A percentile compares a stretch with the other conserved stretches of the same genome.
phyloP scores from a whole-genome alignment of 2,113 vertebrate species.

The Eptesicus fuscus region DNA sequence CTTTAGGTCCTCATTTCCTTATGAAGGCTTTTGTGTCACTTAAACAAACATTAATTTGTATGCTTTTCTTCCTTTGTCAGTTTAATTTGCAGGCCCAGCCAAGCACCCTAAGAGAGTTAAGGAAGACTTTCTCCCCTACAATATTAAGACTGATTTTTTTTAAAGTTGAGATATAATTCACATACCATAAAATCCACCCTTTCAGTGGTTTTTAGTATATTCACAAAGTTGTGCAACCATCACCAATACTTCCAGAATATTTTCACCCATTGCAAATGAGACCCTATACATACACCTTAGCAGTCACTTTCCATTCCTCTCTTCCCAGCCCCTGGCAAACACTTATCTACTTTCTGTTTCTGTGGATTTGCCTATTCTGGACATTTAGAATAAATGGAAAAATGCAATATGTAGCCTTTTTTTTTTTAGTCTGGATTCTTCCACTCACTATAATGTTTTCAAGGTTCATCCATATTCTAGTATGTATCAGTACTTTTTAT shows the following conservation, averaged over 20 bases:
- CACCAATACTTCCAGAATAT: neutral
- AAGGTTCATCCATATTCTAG: neutral
- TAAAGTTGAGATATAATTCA: neutral
- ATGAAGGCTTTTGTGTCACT: neutral
- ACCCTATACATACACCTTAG: neutral
- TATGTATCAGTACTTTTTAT: neutral
- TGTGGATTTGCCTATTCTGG: neutral
- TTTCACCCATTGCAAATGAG: neutral
- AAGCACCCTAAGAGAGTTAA: neutral
- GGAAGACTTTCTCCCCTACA: neutral
- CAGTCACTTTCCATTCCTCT: neutral
- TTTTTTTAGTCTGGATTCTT: neutral
- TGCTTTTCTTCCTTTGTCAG: neutral
- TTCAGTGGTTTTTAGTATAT: conserved; percentile 13
- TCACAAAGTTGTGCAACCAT: neutral
- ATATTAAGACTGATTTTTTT: neutral
- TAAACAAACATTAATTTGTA: neutral
- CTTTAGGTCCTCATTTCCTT: neutral
- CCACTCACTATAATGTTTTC: neutral
- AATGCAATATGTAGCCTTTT: neutral
- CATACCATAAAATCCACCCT: neutral
- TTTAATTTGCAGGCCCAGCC: neutral
- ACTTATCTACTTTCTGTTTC: neutral
- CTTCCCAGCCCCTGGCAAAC: neutral
- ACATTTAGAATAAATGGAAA: neutral